These are phyloP conservation scores for Orycteropus afer DNA, from an alignment of 2,113 vertebrate species.

Conservation along the genomic window DNA sequence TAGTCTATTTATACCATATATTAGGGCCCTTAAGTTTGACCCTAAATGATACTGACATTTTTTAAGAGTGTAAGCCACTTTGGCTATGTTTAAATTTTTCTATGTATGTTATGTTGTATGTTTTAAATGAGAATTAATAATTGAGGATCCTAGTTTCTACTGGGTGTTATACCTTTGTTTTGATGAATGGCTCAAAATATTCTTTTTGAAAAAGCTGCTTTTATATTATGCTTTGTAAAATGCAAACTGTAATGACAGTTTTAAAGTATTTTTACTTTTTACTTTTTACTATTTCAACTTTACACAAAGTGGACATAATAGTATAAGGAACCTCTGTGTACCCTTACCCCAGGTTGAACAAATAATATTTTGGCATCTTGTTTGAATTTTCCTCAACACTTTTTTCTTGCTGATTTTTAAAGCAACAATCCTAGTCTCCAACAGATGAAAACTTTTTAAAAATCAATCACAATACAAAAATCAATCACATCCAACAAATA, in stretches of 20 bases:
- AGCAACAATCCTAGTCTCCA: neutral
- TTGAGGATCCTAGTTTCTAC: neutral
- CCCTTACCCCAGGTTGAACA: neutral
- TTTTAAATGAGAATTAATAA: neutral
- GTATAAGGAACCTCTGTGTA: neutral
- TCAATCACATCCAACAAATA: neutral
- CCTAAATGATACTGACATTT: neutral
- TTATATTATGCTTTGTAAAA: slow-evolving; percentile 14
- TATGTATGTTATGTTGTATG: neutral
- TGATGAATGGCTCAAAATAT: neutral
- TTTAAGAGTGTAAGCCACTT: neutral
- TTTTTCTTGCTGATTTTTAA: slow-evolving; percentile 29
- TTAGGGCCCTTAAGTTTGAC: too few species aligned
- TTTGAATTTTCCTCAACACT: neutral
- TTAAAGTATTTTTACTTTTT: neutral
- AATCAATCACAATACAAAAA: neutral
- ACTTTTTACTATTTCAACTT: slow-evolving; percentile 3
- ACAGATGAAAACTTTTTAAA: neutral
- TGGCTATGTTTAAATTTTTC: neutral
- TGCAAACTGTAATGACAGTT: slow-evolving; percentile 26
- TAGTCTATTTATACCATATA: too few species aligned
- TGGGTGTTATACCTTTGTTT: neutral
- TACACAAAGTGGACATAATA: slow-evolving; percentile 8
- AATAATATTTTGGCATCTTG: neutral
- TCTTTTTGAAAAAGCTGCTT: neutral